Percentiles rank a stretch among this genome's conserved stretches.
Evolutionary conservation across 1,140 invertebrate genomes (phyloP).

Genomic region (Cherax quadricarinatus): DNA sequence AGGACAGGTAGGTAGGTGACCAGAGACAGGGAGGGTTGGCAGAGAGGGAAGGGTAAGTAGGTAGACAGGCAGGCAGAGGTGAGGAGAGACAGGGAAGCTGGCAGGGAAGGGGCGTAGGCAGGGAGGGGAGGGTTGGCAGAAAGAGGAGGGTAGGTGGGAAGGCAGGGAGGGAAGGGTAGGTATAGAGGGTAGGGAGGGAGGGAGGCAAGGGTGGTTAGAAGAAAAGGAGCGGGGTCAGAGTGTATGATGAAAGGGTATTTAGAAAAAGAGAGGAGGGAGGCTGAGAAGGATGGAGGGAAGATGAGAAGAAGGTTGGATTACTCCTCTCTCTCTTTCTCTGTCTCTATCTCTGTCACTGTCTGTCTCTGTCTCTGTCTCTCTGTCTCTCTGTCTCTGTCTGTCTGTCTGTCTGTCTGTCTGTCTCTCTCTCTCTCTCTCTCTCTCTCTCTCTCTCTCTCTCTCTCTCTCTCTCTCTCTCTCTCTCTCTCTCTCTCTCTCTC

Average conservation of each 20-base stretch:
- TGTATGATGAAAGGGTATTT: not conserved
- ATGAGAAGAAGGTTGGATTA: too few species aligned
- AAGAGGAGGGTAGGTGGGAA: not conserved
- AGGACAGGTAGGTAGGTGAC: too few species aligned
- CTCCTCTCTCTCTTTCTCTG: too few species aligned
- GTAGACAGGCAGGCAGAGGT: too few species aligned
- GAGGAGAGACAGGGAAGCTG: not conserved
- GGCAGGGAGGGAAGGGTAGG: not conserved
- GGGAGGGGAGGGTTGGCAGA: not conserved
- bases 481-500: not conserved
- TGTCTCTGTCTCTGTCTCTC: not conserved
- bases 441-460: too few species aligned
- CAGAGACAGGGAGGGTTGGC: too few species aligned
- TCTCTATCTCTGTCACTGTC: not conserved
- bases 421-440: not conserved
- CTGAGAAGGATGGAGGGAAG: too few species aligned
- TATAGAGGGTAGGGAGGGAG: not conserved
- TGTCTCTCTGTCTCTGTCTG: not conserved
- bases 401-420: not conserved
- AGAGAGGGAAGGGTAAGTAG: too few species aligned
- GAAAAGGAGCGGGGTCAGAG: not conserved
- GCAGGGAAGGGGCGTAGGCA: not conserved
- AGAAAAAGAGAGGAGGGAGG: not conserved
- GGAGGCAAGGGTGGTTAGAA: not conserved
- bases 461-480: not conserved